A percentile compares a stretch with the other conserved stretches of the same genome.
These are phyloP conservation scores for Teleopsis dalmanni DNA, from an alignment of 1,140 invertebrate species.

Conservation along the genomic window DNA sequence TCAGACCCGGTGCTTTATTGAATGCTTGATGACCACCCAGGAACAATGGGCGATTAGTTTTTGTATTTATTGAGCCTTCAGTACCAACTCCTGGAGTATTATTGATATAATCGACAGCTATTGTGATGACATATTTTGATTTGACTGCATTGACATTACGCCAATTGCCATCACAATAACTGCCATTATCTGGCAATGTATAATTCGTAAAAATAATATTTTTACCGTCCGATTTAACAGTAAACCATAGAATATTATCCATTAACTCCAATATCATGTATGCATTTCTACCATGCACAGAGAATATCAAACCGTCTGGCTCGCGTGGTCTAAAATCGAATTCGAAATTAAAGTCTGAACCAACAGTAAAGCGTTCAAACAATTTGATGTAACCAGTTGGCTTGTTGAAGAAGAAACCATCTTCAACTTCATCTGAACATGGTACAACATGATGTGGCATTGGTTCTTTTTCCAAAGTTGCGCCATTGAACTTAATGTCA, in stretches of 20 bases:
- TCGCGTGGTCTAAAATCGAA: slow-evolving; percentile 85
- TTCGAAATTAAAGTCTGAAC: slow-evolving; percentile 66
- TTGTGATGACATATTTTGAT: slow-evolving; percentile 36
- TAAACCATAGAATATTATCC: slow-evolving; percentile 73
- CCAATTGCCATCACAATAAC: slow-evolving; percentile 90
- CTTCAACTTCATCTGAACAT: slow-evolving; percentile 75
- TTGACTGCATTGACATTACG: slow-evolving; percentile 53
- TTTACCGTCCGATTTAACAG: slow-evolving; percentile 78
- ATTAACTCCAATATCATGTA: slow-evolving; percentile 82
- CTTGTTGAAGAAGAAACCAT: slow-evolving; percentile 81
- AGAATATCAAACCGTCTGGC: slow-evolving; percentile 70
- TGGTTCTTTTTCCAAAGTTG: slow-evolving; percentile 53
- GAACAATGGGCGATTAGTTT: slow-evolving; percentile 79
- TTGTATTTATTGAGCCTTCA: slow-evolving; percentile 59
- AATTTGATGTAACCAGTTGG: slow-evolving; percentile 47
- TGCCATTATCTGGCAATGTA: slow-evolving; percentile 59
- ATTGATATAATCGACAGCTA: slow-evolving; percentile 31
- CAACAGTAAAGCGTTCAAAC: slow-evolving; percentile 68
- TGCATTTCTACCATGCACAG: slow-evolving; percentile 72
- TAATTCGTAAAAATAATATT: slow-evolving; percentile 63
- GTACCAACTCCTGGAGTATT: slow-evolving; percentile 48
- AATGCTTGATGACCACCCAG: slow-evolving; percentile 75
- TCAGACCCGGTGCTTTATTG: slow-evolving; percentile 48
- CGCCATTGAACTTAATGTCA: slow-evolving; percentile 67
- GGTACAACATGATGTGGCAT: slow-evolving; percentile 56